A percentile compares a stretch with the other conserved stretches of the same genome.
phyloP scores from a whole-genome alignment of 2,113 vertebrate species.

The Elaphurus davidianus region DNA sequence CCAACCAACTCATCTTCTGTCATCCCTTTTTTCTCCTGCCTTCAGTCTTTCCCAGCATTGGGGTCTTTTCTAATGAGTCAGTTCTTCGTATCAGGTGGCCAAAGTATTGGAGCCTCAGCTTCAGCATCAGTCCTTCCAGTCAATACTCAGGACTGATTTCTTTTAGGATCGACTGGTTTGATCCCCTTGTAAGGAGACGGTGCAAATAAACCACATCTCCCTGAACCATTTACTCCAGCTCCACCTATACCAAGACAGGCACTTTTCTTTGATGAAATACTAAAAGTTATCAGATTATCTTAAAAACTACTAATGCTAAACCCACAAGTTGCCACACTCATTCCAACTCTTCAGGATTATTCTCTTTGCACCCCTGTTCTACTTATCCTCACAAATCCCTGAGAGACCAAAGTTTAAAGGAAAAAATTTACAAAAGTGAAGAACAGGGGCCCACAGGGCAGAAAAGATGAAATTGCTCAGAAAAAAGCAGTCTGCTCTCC shows the following conservation, averaged over 20 bases:
- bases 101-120: not conserved
- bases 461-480: not conserved
- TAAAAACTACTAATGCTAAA: conserved; percentile 1
- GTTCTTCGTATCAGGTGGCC: not conserved
- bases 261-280: conserved; percentile 1
- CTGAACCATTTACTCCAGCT: not conserved
- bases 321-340: not conserved
- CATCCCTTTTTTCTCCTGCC: not conserved
- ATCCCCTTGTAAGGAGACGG: not conserved
- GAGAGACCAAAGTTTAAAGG: not conserved
- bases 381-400: not conserved
- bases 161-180: not conserved
- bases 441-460: not conserved
- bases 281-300: not conserved
- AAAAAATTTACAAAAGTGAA: not conserved
- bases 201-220: not conserved
- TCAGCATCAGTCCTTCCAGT: not conserved
- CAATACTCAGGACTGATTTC: not conserved
- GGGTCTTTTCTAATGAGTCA: not conserved
- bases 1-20: not conserved
- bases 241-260: not conserved
- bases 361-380: not conserved
- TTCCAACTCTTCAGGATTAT: not conserved
- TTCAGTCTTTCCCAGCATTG: not conserved
- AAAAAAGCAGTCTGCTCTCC: not conserved